Percentiles rank a stretch among this genome's conserved stretches.
Conservation (phyloP, 2,113 vertebrate genomes). For the Pavo muticus region DNA sequence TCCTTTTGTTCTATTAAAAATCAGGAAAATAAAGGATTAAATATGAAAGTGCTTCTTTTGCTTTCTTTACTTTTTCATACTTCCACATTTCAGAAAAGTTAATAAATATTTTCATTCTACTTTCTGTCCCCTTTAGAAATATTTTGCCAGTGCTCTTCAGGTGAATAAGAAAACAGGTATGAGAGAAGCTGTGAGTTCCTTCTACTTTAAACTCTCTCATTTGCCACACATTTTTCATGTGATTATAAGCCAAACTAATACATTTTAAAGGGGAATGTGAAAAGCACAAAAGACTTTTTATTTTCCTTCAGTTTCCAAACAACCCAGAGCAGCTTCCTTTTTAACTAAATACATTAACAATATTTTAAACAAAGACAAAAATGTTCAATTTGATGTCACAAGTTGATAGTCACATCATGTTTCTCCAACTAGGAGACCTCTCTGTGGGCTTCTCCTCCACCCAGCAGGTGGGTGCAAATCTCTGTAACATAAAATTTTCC, state of each 20-base stretch:
- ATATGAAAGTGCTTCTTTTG: background rate
- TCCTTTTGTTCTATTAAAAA: background rate
- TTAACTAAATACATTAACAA: background rate
- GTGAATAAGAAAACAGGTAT: background rate
- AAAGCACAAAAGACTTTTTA: background rate
- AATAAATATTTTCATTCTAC: background rate
- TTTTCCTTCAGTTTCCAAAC: background rate
- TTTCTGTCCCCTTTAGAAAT: background rate
- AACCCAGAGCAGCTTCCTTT: background rate
- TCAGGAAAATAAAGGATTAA: background rate
- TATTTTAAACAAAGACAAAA: background rate
- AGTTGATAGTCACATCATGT: background rate
- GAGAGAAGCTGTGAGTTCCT: background rate
- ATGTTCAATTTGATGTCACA: background rate
- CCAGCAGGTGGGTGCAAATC: background rate
- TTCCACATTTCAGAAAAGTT: background rate
- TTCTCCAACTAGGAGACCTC: background rate
- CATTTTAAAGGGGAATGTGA: background rate
- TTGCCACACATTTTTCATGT: background rate
- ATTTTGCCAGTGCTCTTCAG: background rate
- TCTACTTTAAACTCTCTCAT: background rate
- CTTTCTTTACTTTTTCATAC: background rate
- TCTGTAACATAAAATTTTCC: background rate
- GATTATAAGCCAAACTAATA: background rate
- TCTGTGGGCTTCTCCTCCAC: background rate